Base-by-base conservation (phyloP, 1,140 invertebrate genomes). In the Trachymyrmex cornetzi region DNA sequence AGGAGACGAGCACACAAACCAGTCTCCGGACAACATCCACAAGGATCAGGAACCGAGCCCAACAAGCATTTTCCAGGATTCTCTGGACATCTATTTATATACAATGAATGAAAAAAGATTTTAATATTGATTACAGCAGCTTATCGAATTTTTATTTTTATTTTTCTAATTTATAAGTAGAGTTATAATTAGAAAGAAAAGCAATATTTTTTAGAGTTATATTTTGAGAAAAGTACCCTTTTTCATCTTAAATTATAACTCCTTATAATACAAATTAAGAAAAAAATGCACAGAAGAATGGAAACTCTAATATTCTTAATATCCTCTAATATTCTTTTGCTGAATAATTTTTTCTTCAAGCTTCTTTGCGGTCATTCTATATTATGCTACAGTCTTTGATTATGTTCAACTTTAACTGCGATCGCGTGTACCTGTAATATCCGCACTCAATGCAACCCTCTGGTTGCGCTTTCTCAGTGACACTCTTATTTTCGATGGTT, bases 1-100 rank as follows among this genome's bases (percentile, higher is more conserved):
- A 96, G 96, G 0, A 94, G 92, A 74, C 94, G 94, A 0, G 95
- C 96, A 86, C 96, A 97, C 22, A 96, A 91, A 50, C 95, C 94
- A 44, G 59, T 67, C n/a, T 67, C 61, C 1, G 90, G 77, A 88
- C 97, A 97, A 91, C 96, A 97, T 63, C 94, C 95, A 89, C 97
- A 97, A 3, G 94, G 91, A 89, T 97, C 97, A 59, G 95, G 91
- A 4, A 96, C 94, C 22, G 95, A 86, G 27, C 96, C 96, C 19
- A 95, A 92, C 2, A 95, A 90, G 87, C 96, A 96, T 30, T 89
- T 94, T 53, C 86, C 84, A 7, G 92, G 79, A 87, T 93, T 88
- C 19, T 92, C 89, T 9, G 94, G 94, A 86, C 94, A 95, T 77
- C 94, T 93, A 55, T 16, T 85, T 57, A 22, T 22, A 22, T 16